Evolutionary conservation across 1,140 invertebrate species (phyloP).

Genomic region (Cydia strobilella): DNA sequence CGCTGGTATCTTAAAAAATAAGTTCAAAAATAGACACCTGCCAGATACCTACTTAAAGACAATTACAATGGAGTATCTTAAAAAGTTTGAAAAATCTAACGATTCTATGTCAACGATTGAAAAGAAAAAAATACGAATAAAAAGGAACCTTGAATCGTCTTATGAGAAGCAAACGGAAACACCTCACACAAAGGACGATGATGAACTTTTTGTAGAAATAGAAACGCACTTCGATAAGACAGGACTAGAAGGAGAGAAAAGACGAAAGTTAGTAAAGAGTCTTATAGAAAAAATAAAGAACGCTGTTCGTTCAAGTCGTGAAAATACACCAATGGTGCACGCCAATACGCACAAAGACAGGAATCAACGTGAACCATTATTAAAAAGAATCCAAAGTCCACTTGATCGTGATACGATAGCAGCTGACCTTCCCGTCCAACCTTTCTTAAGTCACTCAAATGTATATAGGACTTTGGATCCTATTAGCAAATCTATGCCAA

Average conservation of each 20-base stretch:
- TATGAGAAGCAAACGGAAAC: constrained; percentile 43
- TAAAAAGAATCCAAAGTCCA: constrained; percentile 63
- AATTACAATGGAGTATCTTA: constrained; percentile 54
- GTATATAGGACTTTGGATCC: constrained; percentile 55
- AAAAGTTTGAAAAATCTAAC: constrained; percentile 42
- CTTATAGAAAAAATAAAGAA: constrained; percentile 69
- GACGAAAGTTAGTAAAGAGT: constrained; percentile 61
- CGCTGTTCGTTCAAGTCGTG: constrained; percentile 53
- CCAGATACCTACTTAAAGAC: constrained; percentile 44
- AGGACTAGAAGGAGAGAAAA: constrained; percentile 61
- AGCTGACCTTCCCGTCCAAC: not conserved
- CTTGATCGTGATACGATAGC: constrained; percentile 42
- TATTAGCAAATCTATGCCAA: constrained; percentile 51
- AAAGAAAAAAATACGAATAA: constrained; percentile 49
- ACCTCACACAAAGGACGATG: constrained; percentile 50
- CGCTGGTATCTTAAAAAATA: not conserved
- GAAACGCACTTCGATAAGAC: constrained; percentile 71
- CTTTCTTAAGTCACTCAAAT: constrained; percentile 36
- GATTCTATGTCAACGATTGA: constrained; percentile 35
- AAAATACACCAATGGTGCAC: constrained; percentile 32
- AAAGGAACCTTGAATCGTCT: constrained; percentile 44
- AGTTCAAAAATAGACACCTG: not conserved
- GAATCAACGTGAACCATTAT: constrained; percentile 39
- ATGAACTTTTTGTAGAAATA: constrained; percentile 71
- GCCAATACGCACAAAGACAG: not conserved